Conservation (phyloP, 2,113 vertebrate species). For the Neogale vison region DNA sequence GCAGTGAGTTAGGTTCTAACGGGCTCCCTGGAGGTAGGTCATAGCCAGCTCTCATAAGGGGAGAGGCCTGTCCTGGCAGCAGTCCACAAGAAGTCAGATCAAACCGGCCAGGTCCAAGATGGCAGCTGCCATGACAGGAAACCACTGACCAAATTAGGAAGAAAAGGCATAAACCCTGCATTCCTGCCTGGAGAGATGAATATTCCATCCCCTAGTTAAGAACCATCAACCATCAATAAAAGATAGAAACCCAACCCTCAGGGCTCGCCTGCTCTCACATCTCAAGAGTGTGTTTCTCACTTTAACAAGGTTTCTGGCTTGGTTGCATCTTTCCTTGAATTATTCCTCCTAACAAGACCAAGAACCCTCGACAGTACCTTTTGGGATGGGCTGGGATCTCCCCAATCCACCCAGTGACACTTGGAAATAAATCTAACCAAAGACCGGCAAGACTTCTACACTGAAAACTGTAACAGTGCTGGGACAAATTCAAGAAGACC, state of each 20-base stretch:
- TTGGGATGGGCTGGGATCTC: neutral
- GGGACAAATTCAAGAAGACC: neutral
- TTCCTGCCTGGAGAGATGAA: neutral
- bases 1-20: neutral
- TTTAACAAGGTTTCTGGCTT: neutral
- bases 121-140: neutral
- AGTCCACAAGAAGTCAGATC: neutral
- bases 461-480: neutral
- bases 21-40: neutral
- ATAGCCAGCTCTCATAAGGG: neutral
- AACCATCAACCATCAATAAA: neutral
- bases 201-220: neutral
- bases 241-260: neutral
- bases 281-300: neutral
- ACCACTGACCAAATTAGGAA: neutral
- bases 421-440: neutral
- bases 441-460: neutral
- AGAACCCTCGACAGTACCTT: neutral
- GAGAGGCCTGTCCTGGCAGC: neutral
- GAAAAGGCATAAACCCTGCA: neutral
- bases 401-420: neutral
- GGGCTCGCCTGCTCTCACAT: neutral
- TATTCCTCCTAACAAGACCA: neutral
- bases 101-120: neutral
- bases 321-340: neutral